Evolutionary conservation across 2,797 vertebrate genomes (phyloP), one percentile per base, ranked within the genome.

Genomic region (Sylvilagus floridanus): DNA sequence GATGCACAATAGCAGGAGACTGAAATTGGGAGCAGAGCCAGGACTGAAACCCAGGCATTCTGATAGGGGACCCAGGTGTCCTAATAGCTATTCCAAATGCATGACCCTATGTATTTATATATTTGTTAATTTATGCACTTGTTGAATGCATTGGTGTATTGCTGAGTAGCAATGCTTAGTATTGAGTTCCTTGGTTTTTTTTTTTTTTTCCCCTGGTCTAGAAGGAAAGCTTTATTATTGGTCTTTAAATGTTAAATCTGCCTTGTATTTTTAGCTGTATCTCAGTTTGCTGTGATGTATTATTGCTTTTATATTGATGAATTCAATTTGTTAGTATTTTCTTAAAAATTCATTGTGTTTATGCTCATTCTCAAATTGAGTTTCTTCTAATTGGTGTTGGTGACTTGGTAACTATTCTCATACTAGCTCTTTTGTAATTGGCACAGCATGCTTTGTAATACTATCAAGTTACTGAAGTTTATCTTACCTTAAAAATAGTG

Each of bases 241-340:
- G 60, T 90, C 60, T 69, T 83, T 3, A 54, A 26, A 76, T 22
- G 10, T 42, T 69, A 65, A 93, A 16, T 6, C 11, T 50, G 24
- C 9, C 30, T 78, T 95, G 30, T 9, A 30, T 83, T 87, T 22
- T 86, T 50, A 92, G 22, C 7, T 84, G 13, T 90, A 79, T 87
- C 26, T 60, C 19, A 79, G 11, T 69, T 81, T 30, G 7, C 14
- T 8, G 13, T 52, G 14, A 32, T 65, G 2, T n/a, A 32, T 32
- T 88, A 35, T 19, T 69, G 28, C 81, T 66, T 77, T 60, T 72
- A 37, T 50, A 72, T 76, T 65, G 28, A 26, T 78, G 12, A 4
- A 52, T 75, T 84, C 7, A 35, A 19, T 83, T 60, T 30, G 19
- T 75, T 75, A 52, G 57, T 62, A 91, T 84, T 93, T 65, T 66